Conservation (phyloP, 1,140 invertebrate species). For the Neodiprion pinetum region DNA sequence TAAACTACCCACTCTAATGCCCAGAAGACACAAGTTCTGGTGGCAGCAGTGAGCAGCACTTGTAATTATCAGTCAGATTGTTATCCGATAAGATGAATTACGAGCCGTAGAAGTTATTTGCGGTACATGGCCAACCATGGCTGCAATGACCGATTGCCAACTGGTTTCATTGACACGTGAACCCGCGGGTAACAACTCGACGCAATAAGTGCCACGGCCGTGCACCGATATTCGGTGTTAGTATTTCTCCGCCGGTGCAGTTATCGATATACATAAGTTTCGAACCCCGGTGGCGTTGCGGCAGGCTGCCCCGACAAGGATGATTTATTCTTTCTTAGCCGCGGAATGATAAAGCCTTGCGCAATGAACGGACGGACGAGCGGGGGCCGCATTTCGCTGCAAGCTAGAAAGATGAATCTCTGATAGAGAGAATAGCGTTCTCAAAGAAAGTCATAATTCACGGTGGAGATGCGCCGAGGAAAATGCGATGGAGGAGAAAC, state of each 20-base stretch:
- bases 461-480: neutral
- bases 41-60: neutral
- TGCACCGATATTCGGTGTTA: neutral
- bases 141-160: neutral
- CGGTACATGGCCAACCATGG: too few species aligned
- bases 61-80: constrained; percentile 7
- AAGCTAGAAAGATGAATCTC: neutral
- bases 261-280: neutral
- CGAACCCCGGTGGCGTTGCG: neutral
- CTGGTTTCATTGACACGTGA: neutral
- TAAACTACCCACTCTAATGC: neutral
- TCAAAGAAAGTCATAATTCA: constrained; percentile 2
- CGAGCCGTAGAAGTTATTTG: neutral
- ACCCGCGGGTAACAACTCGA: neutral
- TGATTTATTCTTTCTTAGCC: constrained; percentile 40
- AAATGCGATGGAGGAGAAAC: neutral
- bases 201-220: too few species aligned
- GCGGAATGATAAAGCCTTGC: constrained; percentile 45
- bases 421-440: constrained; percentile 3
- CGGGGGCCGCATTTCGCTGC: neutral
- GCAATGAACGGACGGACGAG: constrained; percentile 35
- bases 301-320: neutral
- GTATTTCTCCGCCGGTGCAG: too few species aligned
- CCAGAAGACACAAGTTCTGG: neutral
- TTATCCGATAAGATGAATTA: neutral